These are phyloP conservation scores for Menidia beryllina DNA, from an alignment of 2,113 vertebrate species.

Conservation along the genomic window DNA sequence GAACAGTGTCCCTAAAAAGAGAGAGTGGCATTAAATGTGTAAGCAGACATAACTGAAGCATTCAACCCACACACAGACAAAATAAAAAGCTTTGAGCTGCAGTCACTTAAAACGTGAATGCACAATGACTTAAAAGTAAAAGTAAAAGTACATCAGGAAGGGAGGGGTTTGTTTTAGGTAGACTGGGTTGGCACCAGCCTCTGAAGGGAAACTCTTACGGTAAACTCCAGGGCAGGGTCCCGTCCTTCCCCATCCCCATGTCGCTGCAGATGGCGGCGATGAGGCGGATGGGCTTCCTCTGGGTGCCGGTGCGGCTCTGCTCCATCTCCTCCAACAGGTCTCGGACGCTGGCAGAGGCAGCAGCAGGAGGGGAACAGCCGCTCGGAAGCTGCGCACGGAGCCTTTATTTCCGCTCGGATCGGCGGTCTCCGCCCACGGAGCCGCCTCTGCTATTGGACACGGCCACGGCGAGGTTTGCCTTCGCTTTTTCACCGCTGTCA, in stretches of 20 bases:
- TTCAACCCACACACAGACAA: too few species aligned
- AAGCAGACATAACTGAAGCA: too few species aligned
- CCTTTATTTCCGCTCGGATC: not conserved
- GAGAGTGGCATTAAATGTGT: too few species aligned
- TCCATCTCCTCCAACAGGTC: constrained; percentile 37
- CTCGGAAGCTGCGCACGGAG: not conserved
- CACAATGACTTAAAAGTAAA: too few species aligned
- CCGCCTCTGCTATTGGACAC: constrained; percentile 31
- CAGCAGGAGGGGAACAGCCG: accelerated
- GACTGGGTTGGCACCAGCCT: too few species aligned
- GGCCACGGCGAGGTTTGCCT: not conserved
- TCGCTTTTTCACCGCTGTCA: not conserved
- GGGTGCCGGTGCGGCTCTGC: constrained; percentile 5
- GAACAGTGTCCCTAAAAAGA: too few species aligned
- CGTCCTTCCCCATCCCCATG: constrained; percentile 82
- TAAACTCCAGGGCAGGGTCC: constrained; percentile 80
- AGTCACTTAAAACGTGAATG: too few species aligned
- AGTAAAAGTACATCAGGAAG: too few species aligned
- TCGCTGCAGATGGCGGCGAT: constrained; percentile 78
- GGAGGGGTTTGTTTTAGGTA: too few species aligned
- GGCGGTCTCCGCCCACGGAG: constrained; percentile 32
- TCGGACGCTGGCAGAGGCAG: not conserved
- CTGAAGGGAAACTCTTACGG: constrained; percentile 86
- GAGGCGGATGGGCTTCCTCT: constrained; percentile 75
- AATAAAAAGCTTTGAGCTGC: too few species aligned